Conservation (phyloP, 1,140 invertebrate species). For the Leptinotarsa undecemlineata region DNA sequence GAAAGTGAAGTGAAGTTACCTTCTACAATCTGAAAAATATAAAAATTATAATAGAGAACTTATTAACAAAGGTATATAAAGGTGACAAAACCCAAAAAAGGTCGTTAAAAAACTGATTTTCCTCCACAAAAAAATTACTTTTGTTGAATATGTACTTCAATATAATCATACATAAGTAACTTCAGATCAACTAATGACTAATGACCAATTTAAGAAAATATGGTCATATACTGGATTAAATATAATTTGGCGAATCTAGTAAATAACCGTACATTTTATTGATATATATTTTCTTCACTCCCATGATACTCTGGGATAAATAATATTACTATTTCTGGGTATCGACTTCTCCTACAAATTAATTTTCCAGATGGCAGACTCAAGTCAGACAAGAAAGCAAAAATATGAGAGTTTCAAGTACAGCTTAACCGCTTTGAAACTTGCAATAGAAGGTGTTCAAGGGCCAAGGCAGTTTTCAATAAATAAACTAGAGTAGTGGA, state of each 20-base stretch:
- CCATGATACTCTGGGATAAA: too few species aligned
- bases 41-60: too few species aligned
- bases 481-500: slow-evolving; percentile 19
- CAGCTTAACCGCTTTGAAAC: background rate
- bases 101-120: too few species aligned
- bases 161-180: too few species aligned
- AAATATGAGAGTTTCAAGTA: background rate
- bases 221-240: background rate
- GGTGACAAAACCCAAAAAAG: too few species aligned
- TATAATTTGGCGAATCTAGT: background rate
- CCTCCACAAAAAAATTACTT: background rate
- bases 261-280: background rate
- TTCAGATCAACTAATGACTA: background rate
- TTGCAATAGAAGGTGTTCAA: background rate
- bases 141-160: background rate
- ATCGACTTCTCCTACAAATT: background rate
- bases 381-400: background rate
- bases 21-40: too few species aligned
- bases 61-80: too few species aligned
- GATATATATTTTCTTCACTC: background rate
- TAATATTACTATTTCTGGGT: too few species aligned
- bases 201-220: background rate
- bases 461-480: background rate
- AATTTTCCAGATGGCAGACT: background rate
- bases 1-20: too few species aligned